Percentiles rank a stretch among this genome's conserved stretches.
These are phyloP conservation scores for Tribolium freemani DNA, from an alignment of 2,888 invertebrate genomes.

Conservation along the genomic window DNA sequence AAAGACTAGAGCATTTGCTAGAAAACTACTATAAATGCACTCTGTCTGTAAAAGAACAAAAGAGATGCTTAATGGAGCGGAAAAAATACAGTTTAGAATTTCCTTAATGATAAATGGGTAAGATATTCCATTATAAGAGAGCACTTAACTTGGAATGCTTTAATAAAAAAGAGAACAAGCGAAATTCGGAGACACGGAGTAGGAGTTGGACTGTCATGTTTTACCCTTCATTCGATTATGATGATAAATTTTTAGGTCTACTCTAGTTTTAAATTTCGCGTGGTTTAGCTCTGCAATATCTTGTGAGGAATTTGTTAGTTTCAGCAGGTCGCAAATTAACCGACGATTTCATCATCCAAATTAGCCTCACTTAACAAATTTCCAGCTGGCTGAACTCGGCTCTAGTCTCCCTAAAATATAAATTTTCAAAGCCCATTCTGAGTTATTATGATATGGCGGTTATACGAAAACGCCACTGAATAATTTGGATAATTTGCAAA, in stretches of 20 bases:
- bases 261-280: too few relatives aligned
- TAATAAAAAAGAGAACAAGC: not conserved
- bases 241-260: not conserved
- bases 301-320: not conserved
- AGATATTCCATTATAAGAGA: conserved; percentile 28
- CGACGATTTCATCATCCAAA: conserved; percentile 38
- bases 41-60: conserved; percentile 33
- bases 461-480: conserved; percentile 6
- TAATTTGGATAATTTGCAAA: conserved; percentile 29
- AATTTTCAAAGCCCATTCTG: conserved; percentile 15
- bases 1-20: conserved; percentile 1
- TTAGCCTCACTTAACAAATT: conserved; percentile 40
- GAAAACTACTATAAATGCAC: conserved; percentile 21
- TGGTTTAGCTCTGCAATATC: not conserved
- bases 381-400: conserved; percentile 37
- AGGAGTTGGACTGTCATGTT: conserved; percentile 1
- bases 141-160: conserved; percentile 4
- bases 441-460: conserved; percentile 11
- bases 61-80: conserved; percentile 36
- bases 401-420: conserved; percentile 26
- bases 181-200: conserved; percentile 9
- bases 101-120: conserved; percentile 37
- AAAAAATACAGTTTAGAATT: conserved; percentile 42
- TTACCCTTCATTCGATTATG: not conserved
- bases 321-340: not conserved